Conservation (phyloP, 2,797 vertebrate genomes). For the Pipistrellus pygmaeus region DNA sequence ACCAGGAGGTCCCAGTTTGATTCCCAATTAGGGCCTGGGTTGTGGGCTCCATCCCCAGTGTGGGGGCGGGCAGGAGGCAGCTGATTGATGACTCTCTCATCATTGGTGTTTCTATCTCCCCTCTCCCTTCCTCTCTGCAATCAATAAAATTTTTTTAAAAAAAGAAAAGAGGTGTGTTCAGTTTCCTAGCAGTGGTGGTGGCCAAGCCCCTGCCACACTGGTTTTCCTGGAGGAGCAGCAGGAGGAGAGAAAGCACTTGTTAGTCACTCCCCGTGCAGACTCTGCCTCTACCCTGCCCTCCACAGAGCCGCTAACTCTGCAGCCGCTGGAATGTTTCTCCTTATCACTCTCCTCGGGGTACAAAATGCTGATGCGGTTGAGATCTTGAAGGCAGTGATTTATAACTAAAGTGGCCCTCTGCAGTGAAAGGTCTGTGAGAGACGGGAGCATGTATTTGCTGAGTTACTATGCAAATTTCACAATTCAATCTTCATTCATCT, state of each 20-base stretch:
- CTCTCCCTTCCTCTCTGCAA: too few relatives aligned
- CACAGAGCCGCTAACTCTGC: background rate
- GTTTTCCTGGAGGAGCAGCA: background rate
- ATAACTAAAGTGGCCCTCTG: slow-evolving; percentile 84
- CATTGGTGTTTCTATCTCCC: too few relatives aligned
- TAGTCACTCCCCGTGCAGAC: background rate
- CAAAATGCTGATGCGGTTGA: slow-evolving; percentile 80
- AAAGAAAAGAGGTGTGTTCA: too few relatives aligned
- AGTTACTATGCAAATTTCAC: slow-evolving; percentile 90
- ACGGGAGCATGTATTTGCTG: slow-evolving; percentile 88
- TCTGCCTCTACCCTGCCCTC: background rate
- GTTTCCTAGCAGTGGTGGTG: background rate
- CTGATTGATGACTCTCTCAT: too few relatives aligned
- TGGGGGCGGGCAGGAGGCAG: too few relatives aligned
- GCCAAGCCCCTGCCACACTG: background rate
- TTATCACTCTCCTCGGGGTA: slow-evolving; percentile 69
- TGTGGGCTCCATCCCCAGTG: too few relatives aligned
- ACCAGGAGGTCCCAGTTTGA: too few relatives aligned
- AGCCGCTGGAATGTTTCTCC: slow-evolving; percentile 14
- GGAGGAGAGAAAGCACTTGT: background rate
- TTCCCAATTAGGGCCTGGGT: too few relatives aligned
- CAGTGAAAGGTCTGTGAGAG: slow-evolving; percentile 83
- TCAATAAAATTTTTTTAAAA: too few relatives aligned
- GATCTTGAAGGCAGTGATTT: slow-evolving; percentile 83
- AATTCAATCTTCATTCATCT: slow-evolving; percentile 89